Base-by-base conservation (phyloP, 2,888 invertebrate genomes). In the Sphecodes monilicornis region DNA sequence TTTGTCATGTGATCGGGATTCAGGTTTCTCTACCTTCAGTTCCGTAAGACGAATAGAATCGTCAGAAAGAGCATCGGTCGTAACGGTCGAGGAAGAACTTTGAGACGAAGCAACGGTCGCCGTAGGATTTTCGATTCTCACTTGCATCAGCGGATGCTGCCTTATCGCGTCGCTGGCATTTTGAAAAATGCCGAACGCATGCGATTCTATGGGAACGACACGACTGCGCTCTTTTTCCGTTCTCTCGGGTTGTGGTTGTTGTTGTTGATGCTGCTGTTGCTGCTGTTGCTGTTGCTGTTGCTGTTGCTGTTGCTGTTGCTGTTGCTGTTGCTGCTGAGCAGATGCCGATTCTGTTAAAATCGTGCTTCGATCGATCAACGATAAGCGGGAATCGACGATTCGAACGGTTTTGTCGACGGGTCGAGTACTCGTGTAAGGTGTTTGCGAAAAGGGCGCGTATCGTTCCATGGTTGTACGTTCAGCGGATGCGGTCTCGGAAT, bases 91-190 rank as follows among this genome's bases (percentile, higher is more conserved):
- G 1, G 13, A 26, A 16, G 68, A 13, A 43, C 26, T 39, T 16
- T 26, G 41, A 60, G 57, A 13, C 36, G 29, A 32, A 36, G 22
- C 72, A 8, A 71, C 84, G 36, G 50, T 57, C 5, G 73, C 84
- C 32, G 43, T 76, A 3, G 93, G 91, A 66, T 90, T 90, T 36
- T 93, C 92, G 22, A 92, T 87, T 57, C 87, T 91, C 0, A 91
- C 86, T 80, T 92, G 92, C 29, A 84, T 50, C 13, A 90, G 54
- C 13, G 93, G 80, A 71, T 91, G 90, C 36, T 60, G 66, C 8
- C 32, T 29, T 13, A 54, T 46, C n/a, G 29, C 18, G 29, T 64
- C 46, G 3, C n/a, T 3, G n/a, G 11, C 22, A 1, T 66, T 39
- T n/a, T 11, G 36, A 66, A 39, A 66, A 36, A n/a, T 66, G 22